Percentiles rank a stretch among this genome's conserved stretches.
Evolutionary conservation across 2,797 vertebrate species (phyloP).

Genomic region (Acropternis orthonyx): DNA sequence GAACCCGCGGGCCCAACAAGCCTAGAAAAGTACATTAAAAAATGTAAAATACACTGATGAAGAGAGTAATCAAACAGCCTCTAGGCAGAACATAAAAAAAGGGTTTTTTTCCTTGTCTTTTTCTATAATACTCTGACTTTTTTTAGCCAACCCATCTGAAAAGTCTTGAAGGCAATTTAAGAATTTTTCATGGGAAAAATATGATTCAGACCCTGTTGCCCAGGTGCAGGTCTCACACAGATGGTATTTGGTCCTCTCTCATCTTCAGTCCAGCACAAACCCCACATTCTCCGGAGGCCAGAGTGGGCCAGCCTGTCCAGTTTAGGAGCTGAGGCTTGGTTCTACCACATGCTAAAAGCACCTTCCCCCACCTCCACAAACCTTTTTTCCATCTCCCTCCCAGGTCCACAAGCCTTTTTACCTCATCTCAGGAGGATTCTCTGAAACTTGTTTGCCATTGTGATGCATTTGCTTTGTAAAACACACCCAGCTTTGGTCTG

Average conservation of each 20-base stretch:
- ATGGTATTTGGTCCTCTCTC: fast-evolving
- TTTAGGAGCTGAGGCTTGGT: no score
- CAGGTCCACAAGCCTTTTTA: no score
- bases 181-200: neutral
- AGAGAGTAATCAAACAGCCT: neutral
- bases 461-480: no score
- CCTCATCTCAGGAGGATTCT: neutral
- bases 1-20: neutral
- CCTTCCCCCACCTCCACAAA: neutral
- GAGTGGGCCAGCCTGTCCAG: no score
- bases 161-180: neutral
- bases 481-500: neutral
- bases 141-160: neutral
- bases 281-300: neutral
- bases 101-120: neutral
- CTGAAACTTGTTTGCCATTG: fast-evolving
- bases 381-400: neutral
- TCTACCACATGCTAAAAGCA: no score
- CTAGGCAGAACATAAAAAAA: neutral
- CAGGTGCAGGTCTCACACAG: neutral
- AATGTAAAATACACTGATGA: neutral
- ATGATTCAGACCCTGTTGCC: neutral
- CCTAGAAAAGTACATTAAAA: neutral
- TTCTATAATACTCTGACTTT: neutral
- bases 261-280: no score